Evolutionary conservation across 2,888 invertebrate species (phyloP).

Genomic region (Ophion obscuratus): DNA sequence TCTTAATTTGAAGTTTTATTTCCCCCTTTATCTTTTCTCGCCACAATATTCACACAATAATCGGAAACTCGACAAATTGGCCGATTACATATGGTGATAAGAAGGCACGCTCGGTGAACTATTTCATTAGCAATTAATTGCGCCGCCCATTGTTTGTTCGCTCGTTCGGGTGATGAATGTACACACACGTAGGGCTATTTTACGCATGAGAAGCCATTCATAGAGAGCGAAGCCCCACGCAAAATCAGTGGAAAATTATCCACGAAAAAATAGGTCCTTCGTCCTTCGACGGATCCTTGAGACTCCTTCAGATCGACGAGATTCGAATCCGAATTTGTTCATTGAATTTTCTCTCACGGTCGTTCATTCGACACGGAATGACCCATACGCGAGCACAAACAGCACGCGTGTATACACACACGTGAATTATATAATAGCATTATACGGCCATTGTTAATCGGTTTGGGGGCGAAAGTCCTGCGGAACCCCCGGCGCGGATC

Average conservation of each 20-base stretch:
- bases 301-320: neutral
- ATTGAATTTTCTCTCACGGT: neutral
- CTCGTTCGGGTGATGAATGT: neutral
- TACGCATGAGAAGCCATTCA: neutral
- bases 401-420: constrained; percentile 6
- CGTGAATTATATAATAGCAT: constrained; percentile 38
- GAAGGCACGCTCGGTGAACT: constrained; percentile 23
- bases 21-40: neutral
- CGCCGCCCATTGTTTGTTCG: constrained; percentile 5
- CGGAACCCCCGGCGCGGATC: constrained; percentile 20
- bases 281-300: too few species aligned
- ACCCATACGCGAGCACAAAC: neutral
- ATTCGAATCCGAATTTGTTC: neutral
- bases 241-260: too few species aligned
- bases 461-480: constrained; percentile 60
- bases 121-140: constrained; percentile 53
- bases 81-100: constrained; percentile 58
- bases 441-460: constrained; percentile 51
- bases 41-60: constrained; percentile 59
- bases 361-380: neutral
- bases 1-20: constrained; percentile 12
- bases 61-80: constrained; percentile 53
- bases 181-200: neutral
- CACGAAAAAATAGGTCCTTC: too few species aligned
- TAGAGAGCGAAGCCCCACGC: neutral